These are phyloP conservation scores for Stictonetta naevosa DNA, from an alignment of 2,113 vertebrate species.

Conservation along the genomic window DNA sequence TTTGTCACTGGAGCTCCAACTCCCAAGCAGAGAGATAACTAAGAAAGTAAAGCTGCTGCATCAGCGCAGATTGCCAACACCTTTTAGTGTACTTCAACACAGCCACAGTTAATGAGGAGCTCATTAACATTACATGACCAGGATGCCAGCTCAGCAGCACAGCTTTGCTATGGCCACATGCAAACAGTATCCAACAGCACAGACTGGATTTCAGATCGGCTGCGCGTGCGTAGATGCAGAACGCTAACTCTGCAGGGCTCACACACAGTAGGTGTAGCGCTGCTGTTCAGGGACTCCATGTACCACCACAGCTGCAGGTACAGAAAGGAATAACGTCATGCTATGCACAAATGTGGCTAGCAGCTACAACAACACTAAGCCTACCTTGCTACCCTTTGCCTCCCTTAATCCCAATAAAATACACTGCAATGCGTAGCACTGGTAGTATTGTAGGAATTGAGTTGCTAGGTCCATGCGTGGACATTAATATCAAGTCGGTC, in stretches of 20 bases:
- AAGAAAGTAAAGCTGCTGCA: neutral
- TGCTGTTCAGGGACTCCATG: neutral
- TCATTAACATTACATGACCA: fast-evolving
- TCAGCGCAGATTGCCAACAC: neutral
- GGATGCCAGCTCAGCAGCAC: neutral
- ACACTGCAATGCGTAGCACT: neutral
- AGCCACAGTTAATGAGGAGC: neutral
- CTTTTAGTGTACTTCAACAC: neutral
- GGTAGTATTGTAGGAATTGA: neutral
- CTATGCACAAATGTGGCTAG: fast-evolving
- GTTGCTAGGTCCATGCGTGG: neutral
- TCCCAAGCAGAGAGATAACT: neutral
- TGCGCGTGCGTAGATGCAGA: fast-evolving
- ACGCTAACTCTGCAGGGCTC: neutral
- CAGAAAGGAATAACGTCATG: neutral
- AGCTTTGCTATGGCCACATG: fast-evolving
- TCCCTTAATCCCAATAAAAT: neutral
- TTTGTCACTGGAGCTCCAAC: neutral
- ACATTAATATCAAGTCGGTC: too few species aligned
- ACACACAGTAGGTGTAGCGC: neutral
- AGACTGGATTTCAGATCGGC: neutral
- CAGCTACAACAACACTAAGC: neutral
- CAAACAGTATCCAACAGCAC: neutral
- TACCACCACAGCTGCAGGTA: fast-evolving
- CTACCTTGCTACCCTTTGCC: neutral